Percentiles rank a stretch among this genome's conserved stretches.
Evolutionary conservation across 1,140 invertebrate species (phyloP).

Genomic region (Diorhabda carinulata): DNA sequence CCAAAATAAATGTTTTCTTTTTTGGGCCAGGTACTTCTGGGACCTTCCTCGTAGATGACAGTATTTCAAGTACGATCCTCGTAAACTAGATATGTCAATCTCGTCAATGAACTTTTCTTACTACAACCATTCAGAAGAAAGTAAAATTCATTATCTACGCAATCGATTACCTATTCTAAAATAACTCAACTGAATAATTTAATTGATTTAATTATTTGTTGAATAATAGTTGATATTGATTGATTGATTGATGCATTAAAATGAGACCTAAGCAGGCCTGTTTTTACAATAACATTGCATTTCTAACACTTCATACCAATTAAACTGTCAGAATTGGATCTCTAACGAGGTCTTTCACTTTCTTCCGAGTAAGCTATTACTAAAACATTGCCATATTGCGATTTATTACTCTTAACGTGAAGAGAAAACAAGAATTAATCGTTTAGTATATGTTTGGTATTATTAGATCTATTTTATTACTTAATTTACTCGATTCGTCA

Average conservation of each 20-base stretch:
- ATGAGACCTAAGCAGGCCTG: neutral
- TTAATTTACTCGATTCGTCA: no score
- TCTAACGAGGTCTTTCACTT: neutral
- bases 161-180: neutral
- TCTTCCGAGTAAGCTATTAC: neutral
- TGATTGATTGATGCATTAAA: constrained; percentile 2
- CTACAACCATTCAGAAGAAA: neutral
- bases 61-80: no score
- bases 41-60: no score
- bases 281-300: neutral
- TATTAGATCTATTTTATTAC: no score
- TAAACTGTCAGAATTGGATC: neutral
- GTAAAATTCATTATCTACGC: neutral
- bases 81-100: no score
- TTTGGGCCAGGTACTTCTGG: no score
- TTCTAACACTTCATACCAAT: neutral
- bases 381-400: neutral
- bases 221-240: constrained; percentile 3
- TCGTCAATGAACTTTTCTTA: no score
- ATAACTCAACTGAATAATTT: constrained; percentile 1
- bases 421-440: neutral
- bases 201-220: constrained; percentile 1
- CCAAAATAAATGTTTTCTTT: no score
- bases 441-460: neutral
- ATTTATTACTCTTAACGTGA: neutral